These are phyloP conservation scores for Acrocyrtus sp. DNA, from an alignment of 2,888 invertebrate species.

Conservation along the genomic window DNA sequence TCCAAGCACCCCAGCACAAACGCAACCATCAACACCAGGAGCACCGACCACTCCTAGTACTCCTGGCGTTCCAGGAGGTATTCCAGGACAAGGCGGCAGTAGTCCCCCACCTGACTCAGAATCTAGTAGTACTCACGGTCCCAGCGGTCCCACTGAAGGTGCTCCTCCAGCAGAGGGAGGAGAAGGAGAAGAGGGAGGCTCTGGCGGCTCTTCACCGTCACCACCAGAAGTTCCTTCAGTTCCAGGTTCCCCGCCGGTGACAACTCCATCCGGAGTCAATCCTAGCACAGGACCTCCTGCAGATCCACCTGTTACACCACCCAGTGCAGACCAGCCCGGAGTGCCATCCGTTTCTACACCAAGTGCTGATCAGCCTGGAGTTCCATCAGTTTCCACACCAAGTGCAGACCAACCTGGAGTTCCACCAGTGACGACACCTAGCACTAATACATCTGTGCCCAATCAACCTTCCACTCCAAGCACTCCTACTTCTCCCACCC, in stretches of 20 bases:
- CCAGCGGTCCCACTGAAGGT: not conserved
- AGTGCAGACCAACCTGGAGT: conserved; percentile 15
- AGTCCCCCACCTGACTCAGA: conserved; percentile 12
- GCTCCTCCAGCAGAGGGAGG: not conserved
- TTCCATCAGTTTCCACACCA: too few species aligned
- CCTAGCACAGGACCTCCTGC: not conserved
- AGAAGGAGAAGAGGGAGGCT: too few species aligned
- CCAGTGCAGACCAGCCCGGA: not conserved
- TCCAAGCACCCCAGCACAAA: conserved; percentile 9
- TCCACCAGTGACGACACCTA: conserved; percentile 2
- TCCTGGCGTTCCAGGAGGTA: conserved; percentile 4
- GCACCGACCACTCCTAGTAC: conserved; percentile 6
- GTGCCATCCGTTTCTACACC: conserved; percentile 23
- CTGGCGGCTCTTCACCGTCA: not conserved
- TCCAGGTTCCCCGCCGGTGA: too few species aligned
- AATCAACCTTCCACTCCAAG: not conserved
- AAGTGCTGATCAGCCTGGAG: conserved; percentile 13
- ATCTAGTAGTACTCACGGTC: not conserved
- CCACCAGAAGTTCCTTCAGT: not conserved
- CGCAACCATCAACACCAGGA: conserved; percentile 15
- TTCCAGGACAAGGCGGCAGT: conserved; percentile 10
- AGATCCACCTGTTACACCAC: not conserved
- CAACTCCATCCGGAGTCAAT: too few species aligned
- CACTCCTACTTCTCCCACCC: not conserved
- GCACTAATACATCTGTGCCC: conserved; percentile 17